Evolutionary conservation across 2,888 invertebrate genomes (phyloP).

Genomic region (Habrosyne pyritoides): DNA sequence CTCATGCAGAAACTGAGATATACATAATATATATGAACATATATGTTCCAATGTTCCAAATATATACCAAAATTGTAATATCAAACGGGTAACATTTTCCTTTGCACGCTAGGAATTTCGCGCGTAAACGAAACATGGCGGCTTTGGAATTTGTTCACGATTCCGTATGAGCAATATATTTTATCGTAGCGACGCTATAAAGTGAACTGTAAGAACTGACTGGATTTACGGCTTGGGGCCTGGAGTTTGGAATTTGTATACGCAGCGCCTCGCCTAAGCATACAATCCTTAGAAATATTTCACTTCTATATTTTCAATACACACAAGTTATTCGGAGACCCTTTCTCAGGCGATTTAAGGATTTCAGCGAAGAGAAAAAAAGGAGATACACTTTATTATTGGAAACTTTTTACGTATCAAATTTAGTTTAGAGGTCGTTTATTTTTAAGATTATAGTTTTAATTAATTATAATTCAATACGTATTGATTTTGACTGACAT

Average conservation of each 20-base stretch:
- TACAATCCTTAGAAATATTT: neutral
- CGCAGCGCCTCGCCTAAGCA: neutral
- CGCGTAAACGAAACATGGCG: neutral
- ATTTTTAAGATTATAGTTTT: neutral
- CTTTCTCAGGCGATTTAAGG: neutral
- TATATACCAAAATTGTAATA: neutral
- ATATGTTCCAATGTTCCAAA: neutral
- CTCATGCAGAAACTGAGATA: too few species aligned
- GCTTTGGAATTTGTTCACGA: neutral
- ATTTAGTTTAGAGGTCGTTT: neutral
- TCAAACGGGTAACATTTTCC: neutral
- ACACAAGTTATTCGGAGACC: neutral
- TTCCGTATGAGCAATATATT: neutral
- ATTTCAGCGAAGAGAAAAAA: neutral
- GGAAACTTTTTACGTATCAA: neutral
- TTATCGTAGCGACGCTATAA: slow-evolving; percentile 12
- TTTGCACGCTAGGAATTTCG: neutral
- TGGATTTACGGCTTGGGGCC: neutral
- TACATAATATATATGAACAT: neutral
- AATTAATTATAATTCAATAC: too few species aligned
- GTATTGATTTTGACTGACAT: too few species aligned
- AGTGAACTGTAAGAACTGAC: slow-evolving; percentile 9
- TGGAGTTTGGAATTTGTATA: neutral
- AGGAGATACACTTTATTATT: neutral
- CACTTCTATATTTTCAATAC: neutral